Conservation (phyloP, 1,140 invertebrate species). For the Rhyzopertha dominica region DNA sequence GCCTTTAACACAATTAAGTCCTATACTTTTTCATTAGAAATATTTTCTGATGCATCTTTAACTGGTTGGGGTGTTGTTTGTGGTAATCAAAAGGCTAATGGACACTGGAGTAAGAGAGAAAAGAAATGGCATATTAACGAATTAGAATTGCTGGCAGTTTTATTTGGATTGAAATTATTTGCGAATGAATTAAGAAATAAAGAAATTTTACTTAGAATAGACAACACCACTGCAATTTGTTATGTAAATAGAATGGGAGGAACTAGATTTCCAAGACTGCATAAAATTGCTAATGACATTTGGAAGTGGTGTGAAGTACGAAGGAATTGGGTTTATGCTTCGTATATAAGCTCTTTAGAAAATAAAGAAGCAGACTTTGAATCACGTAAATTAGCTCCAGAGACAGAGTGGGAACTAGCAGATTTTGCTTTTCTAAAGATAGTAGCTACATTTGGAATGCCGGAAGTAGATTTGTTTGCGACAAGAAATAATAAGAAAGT, state of each 20-base stretch:
- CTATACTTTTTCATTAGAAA: constrained; percentile 18
- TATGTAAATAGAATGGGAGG: constrained; percentile 12
- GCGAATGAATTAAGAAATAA: constrained; percentile 1
- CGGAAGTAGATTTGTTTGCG: too few species aligned
- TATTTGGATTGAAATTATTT: constrained; percentile 26
- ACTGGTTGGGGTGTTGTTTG: constrained; percentile 30
- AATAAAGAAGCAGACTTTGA: constrained; percentile 7
- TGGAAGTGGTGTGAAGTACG: constrained; percentile 8
- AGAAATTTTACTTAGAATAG: constrained; percentile 9
- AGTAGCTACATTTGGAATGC: too few species aligned
- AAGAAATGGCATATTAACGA: constrained; percentile 24
- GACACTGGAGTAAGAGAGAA: constrained; percentile 22
- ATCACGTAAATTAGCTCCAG: not conserved
- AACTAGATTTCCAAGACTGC: constrained; percentile 1
- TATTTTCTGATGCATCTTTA: constrained; percentile 31
- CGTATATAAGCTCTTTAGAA: constrained; percentile 6
- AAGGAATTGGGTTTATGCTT: constrained; percentile 3
- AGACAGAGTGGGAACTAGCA: constrained; percentile 11
- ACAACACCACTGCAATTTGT: constrained; percentile 5
- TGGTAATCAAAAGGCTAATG: constrained; percentile 19
- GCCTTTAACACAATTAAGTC: constrained; percentile 19
- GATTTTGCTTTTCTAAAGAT: too few species aligned
- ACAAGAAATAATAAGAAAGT: too few species aligned
- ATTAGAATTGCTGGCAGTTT: constrained; percentile 24
- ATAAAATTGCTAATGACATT: not conserved